Evolutionary conservation across 2,113 vertebrate genomes (phyloP).

Genomic region (Isurus oxyrinchus): DNA sequence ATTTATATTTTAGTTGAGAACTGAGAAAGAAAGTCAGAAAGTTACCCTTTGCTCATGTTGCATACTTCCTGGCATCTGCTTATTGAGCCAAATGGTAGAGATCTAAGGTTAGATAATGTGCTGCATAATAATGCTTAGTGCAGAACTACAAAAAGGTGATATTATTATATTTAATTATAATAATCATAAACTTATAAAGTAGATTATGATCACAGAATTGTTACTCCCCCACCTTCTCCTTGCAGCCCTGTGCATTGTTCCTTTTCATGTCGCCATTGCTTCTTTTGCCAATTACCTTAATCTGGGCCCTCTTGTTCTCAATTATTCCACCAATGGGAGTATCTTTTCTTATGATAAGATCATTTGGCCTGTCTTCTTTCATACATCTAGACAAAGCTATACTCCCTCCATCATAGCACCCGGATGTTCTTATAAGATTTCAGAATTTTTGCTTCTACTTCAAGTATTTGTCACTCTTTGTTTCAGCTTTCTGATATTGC

Average conservation of each 20-base stretch:
- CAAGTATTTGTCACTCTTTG: not conserved
- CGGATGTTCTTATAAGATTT: not conserved
- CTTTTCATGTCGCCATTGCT: too few relatives aligned
- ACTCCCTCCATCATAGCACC: not conserved
- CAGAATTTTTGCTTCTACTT: not conserved
- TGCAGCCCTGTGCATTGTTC: too few relatives aligned
- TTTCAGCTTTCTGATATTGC: not conserved
- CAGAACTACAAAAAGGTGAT: not conserved
- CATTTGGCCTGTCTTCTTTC: not conserved
- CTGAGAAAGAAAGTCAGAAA: not conserved
- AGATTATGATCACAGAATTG: not conserved
- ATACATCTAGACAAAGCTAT: not conserved
- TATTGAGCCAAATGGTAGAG: not conserved
- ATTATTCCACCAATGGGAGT: too few relatives aligned
- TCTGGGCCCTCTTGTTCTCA: too few relatives aligned
- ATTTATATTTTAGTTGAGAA: not conserved
- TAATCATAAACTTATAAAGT: not conserved
- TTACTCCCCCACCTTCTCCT: too few relatives aligned
- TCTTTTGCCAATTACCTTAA: too few relatives aligned
- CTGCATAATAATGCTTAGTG: too few relatives aligned
- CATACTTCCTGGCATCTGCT: not conserved
- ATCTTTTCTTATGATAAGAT: not conserved
- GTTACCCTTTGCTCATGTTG: not conserved
- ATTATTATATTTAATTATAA: not conserved
- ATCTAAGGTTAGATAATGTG: not conserved